Base-by-base conservation (phyloP, 2,888 invertebrate genomes). In the Candidula unifasciata region DNA sequence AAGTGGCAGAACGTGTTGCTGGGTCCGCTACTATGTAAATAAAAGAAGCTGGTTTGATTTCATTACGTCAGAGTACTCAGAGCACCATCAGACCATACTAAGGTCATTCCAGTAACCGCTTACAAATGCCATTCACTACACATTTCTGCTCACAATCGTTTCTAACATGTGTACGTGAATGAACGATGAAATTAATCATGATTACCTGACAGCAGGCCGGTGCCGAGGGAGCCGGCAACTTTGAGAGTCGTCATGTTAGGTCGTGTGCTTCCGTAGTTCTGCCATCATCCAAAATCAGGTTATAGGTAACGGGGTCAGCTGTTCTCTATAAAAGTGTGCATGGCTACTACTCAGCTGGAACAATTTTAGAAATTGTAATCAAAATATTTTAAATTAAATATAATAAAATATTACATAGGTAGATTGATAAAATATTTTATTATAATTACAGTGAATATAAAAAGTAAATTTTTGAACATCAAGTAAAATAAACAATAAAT, bases 201-300 rank as follows among this genome's bases (percentile, higher is more conserved):
- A 37, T 18, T 71, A 80, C 80, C 71, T 71, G 80, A 71, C 2
- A 71, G 35, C 33, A 54, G 13, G 2, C 52, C 80, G 24, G n/a
- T 80, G 16, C 71, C 71, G 57, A 71, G 33, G 35, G 33, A 18
- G 57, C 80, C 80, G 30, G 71, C 33, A 33, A 69, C 71, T 57
- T 80, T 80, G 10, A 71, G 13, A n/a, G 80, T 54, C 1, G 69
- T 35, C 80, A 80, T 80, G 35, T 80, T 80, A 57, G 30, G 68
- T 71, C 44, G 80, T 57, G 57, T 18, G 57, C 71, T 80, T 80
- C 79, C 79, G 66, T 79, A 64, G 2, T 0, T 66, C 68, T 16
- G 68, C 66, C 79, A 79, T 79, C 44, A 68, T 79, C 66, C 24
- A 27, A 54, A 79, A 66, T 79, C 66, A 79, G 79, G 79, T 79